Base-by-base conservation (phyloP, 2,888 invertebrate genomes). In the Toxonevra muliebris region DNA sequence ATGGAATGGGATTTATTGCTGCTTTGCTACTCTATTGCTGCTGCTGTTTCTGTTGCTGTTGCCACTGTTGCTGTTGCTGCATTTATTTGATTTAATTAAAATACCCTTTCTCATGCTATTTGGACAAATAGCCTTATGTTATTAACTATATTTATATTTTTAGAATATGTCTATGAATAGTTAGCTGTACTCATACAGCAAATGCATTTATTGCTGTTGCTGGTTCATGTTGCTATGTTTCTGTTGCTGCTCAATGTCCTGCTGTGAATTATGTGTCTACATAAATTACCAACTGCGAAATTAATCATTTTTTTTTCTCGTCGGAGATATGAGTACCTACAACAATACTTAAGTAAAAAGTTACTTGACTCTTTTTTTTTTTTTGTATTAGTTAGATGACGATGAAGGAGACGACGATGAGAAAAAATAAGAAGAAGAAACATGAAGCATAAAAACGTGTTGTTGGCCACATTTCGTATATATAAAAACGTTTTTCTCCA, bases 241-340 rank as follows among this genome's bases (percentile, higher is more conserved):
- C 54, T n/a, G 45, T 55, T 48, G 17, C 55, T 40, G 8, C 20
- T 12, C 5, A 13, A 30, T 77, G 74, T 78, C 78, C 78, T 73
- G 75, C 77, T 79, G 81, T 78, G 81, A 79, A 79, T 78, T 77
- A 79, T 80, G 80, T 79, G 80, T 77, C 80, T 79, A 79, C 80
- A 79, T 79, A 79, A 80, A 81, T 79, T 81, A 81, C 78, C 78
- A 73, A 73, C 70, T 74, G 76, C 76, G 79, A 79, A 79, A 79
- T 79, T 79, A 80, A 81, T 79, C 81, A 79, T 81, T 80, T 81
- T 77, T 79, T 76, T 60, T 42, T n/a, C 30, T 30, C 7, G 30
- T 30, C 30, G 30, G 30, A 30, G 30, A 30, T 30, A 30, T 30
- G 30, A 30, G 30, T 30, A 30, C 30, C 30, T 30, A 30, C 30